Base-by-base conservation (phyloP, 2,888 invertebrate genomes). In the Drosophila lutescens region DNA sequence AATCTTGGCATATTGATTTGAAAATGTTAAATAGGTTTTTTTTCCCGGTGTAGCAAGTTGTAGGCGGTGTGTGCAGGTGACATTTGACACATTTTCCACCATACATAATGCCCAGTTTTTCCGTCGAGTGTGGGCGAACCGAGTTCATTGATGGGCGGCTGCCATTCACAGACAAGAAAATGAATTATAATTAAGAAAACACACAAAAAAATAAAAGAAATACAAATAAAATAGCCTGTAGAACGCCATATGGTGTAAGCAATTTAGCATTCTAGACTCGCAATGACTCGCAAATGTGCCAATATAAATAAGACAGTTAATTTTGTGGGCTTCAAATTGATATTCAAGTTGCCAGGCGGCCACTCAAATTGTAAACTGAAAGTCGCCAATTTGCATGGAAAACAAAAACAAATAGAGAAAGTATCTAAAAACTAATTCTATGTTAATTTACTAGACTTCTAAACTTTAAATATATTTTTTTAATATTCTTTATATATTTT, bases 101-200 rank as follows among this genome's bases (percentile, higher is more conserved):
- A 9, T 15, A 49, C 13, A 9, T 26, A 2, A 13, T 36, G 9
- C 46, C 38, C 55, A 23, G 67, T 72, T 62, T 74, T 51, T 68
- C 47, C 70, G 49, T 23, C 23, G 23, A 40, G 38, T 66, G 79
- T 77, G 83, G 78, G 81, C 80, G 84, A 63, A 51, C 55, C 32
- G 58, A 72, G 59, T 71, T 84, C 81, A 82, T 82, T 81, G 79
- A 84, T 79, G 34, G 69, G 55, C 54, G 62, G 47, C 66, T 79
- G 76, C 47, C 79, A 85, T 82, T 82, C 81, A 82, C 78, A 58
- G 62, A 71, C 59, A 57, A 55, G 32, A 55, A 62, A 68, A 49
- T 47, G 32, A 58, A 57, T 50, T 30, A 57, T 44, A 69, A 70
- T 55, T 61, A 12, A 60, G 30, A n/a, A 10, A 43, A 7, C 26